Evolutionary conservation across 92 coral and sea anemone genomes (phyloP), one percentile per base, ranked within the genome.

Genomic region (Palythoa grandiflora): DNA sequence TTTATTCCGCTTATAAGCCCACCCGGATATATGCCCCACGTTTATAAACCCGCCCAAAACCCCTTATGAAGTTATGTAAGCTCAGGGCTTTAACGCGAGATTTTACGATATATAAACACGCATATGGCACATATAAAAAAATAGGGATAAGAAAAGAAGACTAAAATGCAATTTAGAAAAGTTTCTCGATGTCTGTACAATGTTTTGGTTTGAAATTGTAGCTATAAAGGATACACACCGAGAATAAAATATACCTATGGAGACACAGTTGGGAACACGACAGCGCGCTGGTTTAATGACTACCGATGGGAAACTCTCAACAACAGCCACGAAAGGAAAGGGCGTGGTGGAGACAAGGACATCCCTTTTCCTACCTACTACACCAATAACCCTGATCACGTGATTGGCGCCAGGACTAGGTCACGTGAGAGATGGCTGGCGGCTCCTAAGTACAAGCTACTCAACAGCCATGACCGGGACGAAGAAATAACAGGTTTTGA

Each of bases 351-450:
- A 0, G 98, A 97, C 88, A 93, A 96, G 54, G 66, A 85, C 57
- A 89, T 97, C 39, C 98, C 99, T 44, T 97, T 97, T 79, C 99
- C 98, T 70, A 95, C 99, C 16, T 97, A 92, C 84, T 97, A 97
- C 90, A 96, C 95, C 37, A 87, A 95, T 72, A 92, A 97, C 73
- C 99, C 99, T 50, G 94, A 96, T 83, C 99, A 94, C 84, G 97
- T 97, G 85, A 88, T 95, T 13, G 99, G 99, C n/a, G 94, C 98
- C 40, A 91, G 98, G 73, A 91, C 98, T 7, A 90, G 92, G 80
- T 92, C 98, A 71, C 94, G 99, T 79, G 99, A 97, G 77, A 96
- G 98, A 40, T 97, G 99, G 99, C 90, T 84, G 14, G 98, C 98
- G 9, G 95, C 93, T 5, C 99, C 96, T 10, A 94, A 91, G 50